phyloP scores from a whole-genome alignment of 2,113 vertebrate species.

The Rhadina sibilatrix region DNA sequence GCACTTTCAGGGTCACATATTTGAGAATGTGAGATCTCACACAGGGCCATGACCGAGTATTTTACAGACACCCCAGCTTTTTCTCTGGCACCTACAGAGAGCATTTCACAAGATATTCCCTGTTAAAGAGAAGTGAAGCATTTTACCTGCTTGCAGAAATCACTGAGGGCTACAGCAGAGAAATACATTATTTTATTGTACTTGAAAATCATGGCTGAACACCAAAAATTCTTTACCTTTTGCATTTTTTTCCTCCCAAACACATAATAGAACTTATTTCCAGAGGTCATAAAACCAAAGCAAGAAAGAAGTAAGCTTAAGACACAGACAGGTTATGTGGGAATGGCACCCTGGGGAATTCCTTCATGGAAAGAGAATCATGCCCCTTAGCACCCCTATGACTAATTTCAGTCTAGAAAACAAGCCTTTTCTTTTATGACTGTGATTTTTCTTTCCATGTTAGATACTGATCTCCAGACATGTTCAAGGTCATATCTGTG shows the following conservation, averaged over 20 bases:
- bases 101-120: neutral
- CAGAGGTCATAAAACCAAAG: slow-evolving; percentile 3
- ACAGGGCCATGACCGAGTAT: neutral
- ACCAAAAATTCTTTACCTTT: neutral
- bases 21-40: neutral
- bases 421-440: neutral
- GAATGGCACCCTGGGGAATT: neutral
- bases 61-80: neutral
- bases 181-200: neutral
- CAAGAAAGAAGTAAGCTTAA: neutral
- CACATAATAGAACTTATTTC: neutral
- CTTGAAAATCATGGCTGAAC: neutral
- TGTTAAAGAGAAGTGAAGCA: neutral
- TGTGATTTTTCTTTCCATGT: neutral
- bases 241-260: neutral
- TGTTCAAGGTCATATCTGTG: neutral
- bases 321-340: neutral
- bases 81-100: neutral
- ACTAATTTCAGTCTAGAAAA: neutral
- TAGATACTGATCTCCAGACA: neutral
- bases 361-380: neutral
- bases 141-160: slow-evolving; percentile 15
- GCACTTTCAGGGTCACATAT: neutral
- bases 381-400: neutral
- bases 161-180: neutral